A percentile compares a stretch with the other conserved stretches of the same genome.
Evolutionary conservation across 2,113 vertebrate genomes (phyloP).

Genomic region (Perca fluviatilis): DNA sequence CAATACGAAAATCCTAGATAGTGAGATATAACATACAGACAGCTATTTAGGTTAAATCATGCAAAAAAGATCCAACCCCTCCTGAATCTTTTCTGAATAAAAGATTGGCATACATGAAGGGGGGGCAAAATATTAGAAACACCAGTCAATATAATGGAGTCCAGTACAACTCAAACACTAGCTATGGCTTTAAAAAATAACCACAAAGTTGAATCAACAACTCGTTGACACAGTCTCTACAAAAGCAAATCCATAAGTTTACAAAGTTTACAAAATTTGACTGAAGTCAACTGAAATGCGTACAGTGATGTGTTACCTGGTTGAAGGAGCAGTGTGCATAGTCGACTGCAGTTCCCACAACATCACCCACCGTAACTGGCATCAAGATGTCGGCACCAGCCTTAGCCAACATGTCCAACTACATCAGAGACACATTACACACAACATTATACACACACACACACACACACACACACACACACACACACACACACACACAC

Average conservation of each 20-base stretch:
- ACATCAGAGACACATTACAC: slow-evolving; percentile 21
- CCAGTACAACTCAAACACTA: background rate
- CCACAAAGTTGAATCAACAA: background rate
- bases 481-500: too few species aligned
- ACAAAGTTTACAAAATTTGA: slow-evolving; percentile 6
- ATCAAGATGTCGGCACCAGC: slow-evolving; percentile 86
- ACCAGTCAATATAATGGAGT: background rate
- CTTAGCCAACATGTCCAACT: slow-evolving; percentile 85
- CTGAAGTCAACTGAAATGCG: background rate
- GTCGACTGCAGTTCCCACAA: slow-evolving; percentile 87
- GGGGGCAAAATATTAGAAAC: slow-evolving; percentile 1
- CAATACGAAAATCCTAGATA: slow-evolving; percentile 83
- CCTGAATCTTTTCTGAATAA: background rate
- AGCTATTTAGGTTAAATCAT: background rate
- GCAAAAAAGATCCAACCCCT: background rate
- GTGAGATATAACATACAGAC: slow-evolving; percentile 1
- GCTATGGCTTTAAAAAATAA: background rate
- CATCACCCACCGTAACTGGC: slow-evolving; percentile 80
- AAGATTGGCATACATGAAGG: background rate
- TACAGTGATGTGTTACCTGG: slow-evolving; percentile 80
- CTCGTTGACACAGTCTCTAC: background rate
- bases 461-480: too few species aligned
- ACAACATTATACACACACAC: too few species aligned
- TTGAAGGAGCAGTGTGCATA: slow-evolving; percentile 85
- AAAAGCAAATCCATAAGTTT: background rate